Base-by-base conservation (phyloP, 2,797 vertebrate genomes). In the Micropoecilia bifurca region DNA sequence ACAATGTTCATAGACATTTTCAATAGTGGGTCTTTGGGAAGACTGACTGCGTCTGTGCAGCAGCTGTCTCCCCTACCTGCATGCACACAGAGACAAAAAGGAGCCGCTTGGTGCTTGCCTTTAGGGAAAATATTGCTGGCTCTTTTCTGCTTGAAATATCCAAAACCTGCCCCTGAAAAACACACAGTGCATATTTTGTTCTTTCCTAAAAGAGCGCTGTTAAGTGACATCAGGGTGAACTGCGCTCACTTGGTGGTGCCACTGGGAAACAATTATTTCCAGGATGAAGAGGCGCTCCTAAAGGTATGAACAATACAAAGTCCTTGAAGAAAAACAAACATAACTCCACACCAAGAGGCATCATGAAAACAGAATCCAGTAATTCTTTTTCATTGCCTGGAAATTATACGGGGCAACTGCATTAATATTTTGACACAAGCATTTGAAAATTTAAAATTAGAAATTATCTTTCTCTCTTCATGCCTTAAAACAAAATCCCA, bases 401-500 rank as follows among this genome's bases (percentile, higher is more conserved):
- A 68, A 72, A 61, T 61, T 63, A 33, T 36, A 4, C 20, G 39
- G 28, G 16, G 4, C 9, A 63, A 39, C 46, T 72, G 45, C 1
- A 73, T 22, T 33, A 20, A 41, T 0, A 47, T 73, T 74, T 57
- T n/a, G 1, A 69, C 20, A 25, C 6, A 71, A 25, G 13, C 2
- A 41, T 12, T 41, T 43, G 16, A 22, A 12, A 22, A 25, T 41
- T 7, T 46, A 53, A 30, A 33, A 53, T 74, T n/a, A 13, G 10
- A 73, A 50, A 14, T 25, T 0, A 20, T 30, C 1, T 72, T 72
- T 25, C 9, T 47, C 7, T 30, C n/a, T 30, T 3, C 10, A 6
- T 48, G n/a, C 13, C 71, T 48, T 20, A 10, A 4, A n/a, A 73
- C 79, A 69, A 79, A 81, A 20, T n/a, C 59, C 6, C 9, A 61